A percentile compares a stretch with the other conserved stretches of the same genome.
Conservation (phyloP, 2,888 invertebrate genomes). For the Troides oblongomaculatus region DNA sequence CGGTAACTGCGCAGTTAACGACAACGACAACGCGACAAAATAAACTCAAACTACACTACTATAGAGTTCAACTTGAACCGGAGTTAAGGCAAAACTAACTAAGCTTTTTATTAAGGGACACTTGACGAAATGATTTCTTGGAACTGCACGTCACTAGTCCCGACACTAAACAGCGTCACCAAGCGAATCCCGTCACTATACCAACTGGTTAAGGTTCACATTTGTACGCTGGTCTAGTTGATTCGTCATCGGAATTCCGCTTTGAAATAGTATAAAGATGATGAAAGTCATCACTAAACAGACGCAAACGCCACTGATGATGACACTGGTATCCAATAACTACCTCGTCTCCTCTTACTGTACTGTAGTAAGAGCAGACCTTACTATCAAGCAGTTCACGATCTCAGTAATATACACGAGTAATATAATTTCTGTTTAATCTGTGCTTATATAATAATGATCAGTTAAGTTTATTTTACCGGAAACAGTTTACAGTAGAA, state of each 20-base stretch:
- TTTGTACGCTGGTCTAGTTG: conserved; percentile 5
- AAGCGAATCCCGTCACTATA: not conserved
- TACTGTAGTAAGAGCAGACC: too few species aligned
- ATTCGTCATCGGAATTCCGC: conserved; percentile 25
- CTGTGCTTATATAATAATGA: too few species aligned
- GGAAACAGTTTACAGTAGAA: too few species aligned
- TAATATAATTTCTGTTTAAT: too few species aligned
- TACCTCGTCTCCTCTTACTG: too few species aligned
- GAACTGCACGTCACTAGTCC: conserved; percentile 21
- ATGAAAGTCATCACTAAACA: conserved; percentile 21
- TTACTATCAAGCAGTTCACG: too few species aligned
- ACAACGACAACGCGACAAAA: not conserved
- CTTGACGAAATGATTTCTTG: conserved; percentile 27
- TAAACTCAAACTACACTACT: not conserved
- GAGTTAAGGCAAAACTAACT: not conserved
- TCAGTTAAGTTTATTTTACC: too few species aligned
- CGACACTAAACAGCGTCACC: not conserved
- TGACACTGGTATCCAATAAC: too few species aligned
- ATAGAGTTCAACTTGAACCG: not conserved
- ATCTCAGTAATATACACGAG: too few species aligned
- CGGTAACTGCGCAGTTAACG: too few species aligned
- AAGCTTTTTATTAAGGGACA: conserved; percentile 22
- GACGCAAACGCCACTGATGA: not conserved
- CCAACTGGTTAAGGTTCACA: not conserved
- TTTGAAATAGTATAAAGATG: conserved; percentile 22